Evolutionary conservation across 2,888 invertebrate genomes (phyloP), one percentile per base, ranked within the genome.

Genomic region (Cantharis lateralis): DNA sequence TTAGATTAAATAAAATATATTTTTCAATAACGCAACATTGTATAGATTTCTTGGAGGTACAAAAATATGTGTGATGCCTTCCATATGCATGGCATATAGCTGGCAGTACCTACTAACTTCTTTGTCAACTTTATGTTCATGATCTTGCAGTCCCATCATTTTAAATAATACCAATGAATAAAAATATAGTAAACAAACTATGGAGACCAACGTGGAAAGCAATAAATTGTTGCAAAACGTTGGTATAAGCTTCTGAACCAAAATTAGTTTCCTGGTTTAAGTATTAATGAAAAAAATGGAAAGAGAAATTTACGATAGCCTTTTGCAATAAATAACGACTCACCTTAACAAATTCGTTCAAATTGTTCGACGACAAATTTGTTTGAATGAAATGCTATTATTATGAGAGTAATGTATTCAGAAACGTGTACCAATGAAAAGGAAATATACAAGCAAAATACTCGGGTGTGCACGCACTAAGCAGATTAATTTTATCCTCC

Each of bases 401-500:
- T 32, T 64, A 68, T 68, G 71, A 28, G 28, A 26, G 18, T 73
- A 76, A 76, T 76, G 9, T 73, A 76, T 71, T 62, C 77, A 69
- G 63, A 74, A 62, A 71, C 74, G 77, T 74, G 77, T 28, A 69
- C 26, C 18, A 48, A 15, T 74, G 62, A 74, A 77, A 74, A 63
- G 74, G 15, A 16, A 24, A 24, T 48, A 48, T 71, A 68, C 68
- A 72, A 68, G 71, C 10, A 13, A 70, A 74, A 70, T 72, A 75
- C 78, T 72, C 75, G 75, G 15, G 20, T 64, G 62, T 70, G 78
- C 78, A 78, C 72, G 70, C 28, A 69, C 15, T 61, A 64, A 70
- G 9, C 62, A 69, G 78, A 75, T 78, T 78, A 78, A 78, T 71
- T 68, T 62, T 64, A 20, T 63, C 61, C 74, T 64, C 77, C 77